These are phyloP conservation scores for Anolis sagrei DNA, from an alignment of 2,113 vertebrate species.

Conservation along the genomic window DNA sequence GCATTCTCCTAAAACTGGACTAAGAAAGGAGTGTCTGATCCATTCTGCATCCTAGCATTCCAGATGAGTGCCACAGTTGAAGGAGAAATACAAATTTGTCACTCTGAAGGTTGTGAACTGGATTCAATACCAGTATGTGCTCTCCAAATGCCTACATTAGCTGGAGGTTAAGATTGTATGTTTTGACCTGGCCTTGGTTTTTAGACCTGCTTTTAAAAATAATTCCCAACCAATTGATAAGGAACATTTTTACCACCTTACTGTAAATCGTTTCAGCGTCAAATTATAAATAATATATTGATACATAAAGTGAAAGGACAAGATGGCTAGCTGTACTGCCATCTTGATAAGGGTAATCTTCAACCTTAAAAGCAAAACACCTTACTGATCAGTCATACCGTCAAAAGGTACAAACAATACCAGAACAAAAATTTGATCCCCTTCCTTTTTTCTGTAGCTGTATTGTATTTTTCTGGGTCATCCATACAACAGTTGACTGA, in stretches of 20 bases:
- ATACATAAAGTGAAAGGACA: too few relatives aligned
- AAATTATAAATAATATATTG: too few relatives aligned
- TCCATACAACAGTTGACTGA: not conserved
- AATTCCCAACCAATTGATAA: too few relatives aligned
- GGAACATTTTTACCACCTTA: not conserved
- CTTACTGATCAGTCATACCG: not conserved
- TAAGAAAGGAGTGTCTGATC: not conserved
- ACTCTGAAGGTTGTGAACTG: too few relatives aligned
- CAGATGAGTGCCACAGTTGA: not conserved
- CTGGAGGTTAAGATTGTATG: too few relatives aligned
- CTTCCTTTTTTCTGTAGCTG: not conserved
- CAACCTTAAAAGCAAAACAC: too few relatives aligned
- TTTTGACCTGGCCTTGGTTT: too few relatives aligned
- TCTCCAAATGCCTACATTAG: not conserved
- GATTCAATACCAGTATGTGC: not conserved
- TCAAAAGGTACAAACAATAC: not conserved
- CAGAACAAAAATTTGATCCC: not conserved
- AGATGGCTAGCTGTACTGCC: not conserved
- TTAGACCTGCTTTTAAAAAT: too few relatives aligned
- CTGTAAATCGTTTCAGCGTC: not conserved
- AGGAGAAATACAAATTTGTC: not conserved
- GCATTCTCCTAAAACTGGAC: not conserved
- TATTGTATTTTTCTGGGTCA: not conserved
- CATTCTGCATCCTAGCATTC: not conserved
- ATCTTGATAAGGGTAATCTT: not conserved